These are phyloP conservation scores for Drosophila cardini DNA, from an alignment of 1,140 invertebrate species.

Conservation along the genomic window DNA sequence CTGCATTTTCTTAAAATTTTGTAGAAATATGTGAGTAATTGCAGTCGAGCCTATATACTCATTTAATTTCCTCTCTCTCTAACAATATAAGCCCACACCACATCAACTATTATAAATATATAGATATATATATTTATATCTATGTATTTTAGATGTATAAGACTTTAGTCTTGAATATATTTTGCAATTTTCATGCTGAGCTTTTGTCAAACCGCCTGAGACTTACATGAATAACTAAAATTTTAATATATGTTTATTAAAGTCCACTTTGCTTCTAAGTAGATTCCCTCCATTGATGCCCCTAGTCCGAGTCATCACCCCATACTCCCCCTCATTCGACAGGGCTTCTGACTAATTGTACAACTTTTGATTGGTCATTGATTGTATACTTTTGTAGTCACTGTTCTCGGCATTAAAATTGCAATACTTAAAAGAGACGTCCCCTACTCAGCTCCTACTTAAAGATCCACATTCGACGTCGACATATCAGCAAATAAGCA, in stretches of 20 bases:
- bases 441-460: conserved; percentile 31
- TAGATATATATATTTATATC: conserved; percentile 14
- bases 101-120: not conserved
- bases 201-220: conserved; percentile 69
- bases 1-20: conserved; percentile 83
- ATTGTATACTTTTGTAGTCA: conserved; percentile 55
- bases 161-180: conserved; percentile 48
- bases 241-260: conserved; percentile 83
- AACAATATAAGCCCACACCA: conserved; percentile 16
- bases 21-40: conserved; percentile 79
- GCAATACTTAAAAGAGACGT: conserved; percentile 61
- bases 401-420: conserved; percentile 68
- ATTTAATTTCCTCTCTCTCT: conserved; percentile 52
- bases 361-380: conserved; percentile 79
- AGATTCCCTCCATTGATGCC: conserved; percentile 20
- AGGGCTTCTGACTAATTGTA: conserved; percentile 56
- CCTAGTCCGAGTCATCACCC: not conserved
- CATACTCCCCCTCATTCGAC: not conserved
- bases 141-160: conserved; percentile 48
- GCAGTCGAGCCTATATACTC: conserved; percentile 56
- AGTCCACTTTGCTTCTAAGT: conserved; percentile 63
- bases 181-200: conserved; percentile 60
- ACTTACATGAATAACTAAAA: conserved; percentile 83
- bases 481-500: conserved; percentile 61
- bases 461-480: conserved; percentile 70